phyloP scores from a whole-genome alignment of 2,888 invertebrate species.

The Lomographa bimaculata region DNA sequence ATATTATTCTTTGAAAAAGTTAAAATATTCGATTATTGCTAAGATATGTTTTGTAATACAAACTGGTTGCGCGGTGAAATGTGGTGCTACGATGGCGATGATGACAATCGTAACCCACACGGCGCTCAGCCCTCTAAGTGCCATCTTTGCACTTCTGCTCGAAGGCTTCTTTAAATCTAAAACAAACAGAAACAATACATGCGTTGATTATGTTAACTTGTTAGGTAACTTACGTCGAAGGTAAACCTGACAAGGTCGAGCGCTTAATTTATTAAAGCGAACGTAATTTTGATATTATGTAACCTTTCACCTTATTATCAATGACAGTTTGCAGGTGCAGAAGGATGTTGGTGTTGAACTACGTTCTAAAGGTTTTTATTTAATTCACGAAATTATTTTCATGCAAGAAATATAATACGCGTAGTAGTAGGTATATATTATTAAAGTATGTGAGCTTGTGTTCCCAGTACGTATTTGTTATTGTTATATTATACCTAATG shows the following conservation, averaged over 20 bases:
- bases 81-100: slow-evolving; percentile 51
- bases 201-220: slow-evolving; percentile 3
- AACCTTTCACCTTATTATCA: slow-evolving; percentile 18
- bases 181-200: slow-evolving; percentile 13
- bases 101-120: slow-evolving; percentile 47
- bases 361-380: background rate
- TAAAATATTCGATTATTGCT: no score
- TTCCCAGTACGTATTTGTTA: no score
- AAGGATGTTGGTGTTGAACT: slow-evolving; percentile 2
- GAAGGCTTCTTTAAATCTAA: slow-evolving; percentile 22
- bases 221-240: slow-evolving; percentile 12
- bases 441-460: no score
- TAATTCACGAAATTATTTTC: no score
- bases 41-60: no score
- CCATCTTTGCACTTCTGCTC: slow-evolving; percentile 39
- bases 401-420: no score
- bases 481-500: no score
- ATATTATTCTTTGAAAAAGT: no score
- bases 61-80: slow-evolving; percentile 65
- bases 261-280: slow-evolving; percentile 4
- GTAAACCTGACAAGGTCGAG: slow-evolving; percentile 21
- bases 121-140: slow-evolving; percentile 37
- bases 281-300: slow-evolving; percentile 14
- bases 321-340: slow-evolving; percentile 7
- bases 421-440: no score